Conservation (phyloP, 92 coral and sea anemone species). For the Plumapathes pennacea region DNA sequence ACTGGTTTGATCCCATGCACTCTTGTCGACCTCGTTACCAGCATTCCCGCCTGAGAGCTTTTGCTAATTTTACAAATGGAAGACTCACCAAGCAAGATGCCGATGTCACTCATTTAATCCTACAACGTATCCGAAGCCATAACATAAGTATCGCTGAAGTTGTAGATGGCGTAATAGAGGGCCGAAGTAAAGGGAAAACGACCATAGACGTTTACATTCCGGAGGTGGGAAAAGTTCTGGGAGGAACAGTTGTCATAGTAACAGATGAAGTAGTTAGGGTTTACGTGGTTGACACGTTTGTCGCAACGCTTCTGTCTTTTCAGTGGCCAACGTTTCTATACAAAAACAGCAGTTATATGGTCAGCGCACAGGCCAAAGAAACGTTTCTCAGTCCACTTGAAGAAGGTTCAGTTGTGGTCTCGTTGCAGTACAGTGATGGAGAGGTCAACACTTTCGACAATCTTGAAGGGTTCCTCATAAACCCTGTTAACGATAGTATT, state of each 20-base stretch:
- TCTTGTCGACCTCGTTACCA: conserved; percentile 57
- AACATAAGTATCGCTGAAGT: conserved; percentile 32
- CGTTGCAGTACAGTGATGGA: conserved; percentile 53
- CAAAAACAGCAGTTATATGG: conserved; percentile 1
- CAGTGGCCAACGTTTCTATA: conserved; percentile 13
- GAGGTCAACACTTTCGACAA: conserved; percentile 36
- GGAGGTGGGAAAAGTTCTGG: conserved; percentile 5
- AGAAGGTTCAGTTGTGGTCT: conserved; percentile 21
- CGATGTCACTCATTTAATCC: conserved; percentile 39
- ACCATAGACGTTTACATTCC: conserved; percentile 10
- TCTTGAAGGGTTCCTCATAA: conserved; percentile 28
- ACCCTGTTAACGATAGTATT: conserved; percentile 23
- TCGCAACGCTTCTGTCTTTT: conserved; percentile 19
- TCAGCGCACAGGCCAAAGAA: conserved; percentile 8
- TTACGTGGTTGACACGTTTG: conserved; percentile 23
- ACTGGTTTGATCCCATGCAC: conserved; percentile 44
- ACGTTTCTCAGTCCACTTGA: conserved; percentile 13
- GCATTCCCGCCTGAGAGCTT: conserved; percentile 46
- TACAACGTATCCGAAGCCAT: conserved; percentile 12
- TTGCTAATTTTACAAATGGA: conserved; percentile 31
- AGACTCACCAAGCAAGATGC: conserved; percentile 5
- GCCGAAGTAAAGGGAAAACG: conserved; percentile 26
- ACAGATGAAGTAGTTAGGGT: conserved; percentile 27
- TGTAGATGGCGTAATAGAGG: conserved; percentile 13
- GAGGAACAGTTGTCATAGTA: conserved; percentile 13